These are phyloP conservation scores for Cettia cetti DNA, from an alignment of 2,113 vertebrate genomes.

Conservation along the genomic window DNA sequence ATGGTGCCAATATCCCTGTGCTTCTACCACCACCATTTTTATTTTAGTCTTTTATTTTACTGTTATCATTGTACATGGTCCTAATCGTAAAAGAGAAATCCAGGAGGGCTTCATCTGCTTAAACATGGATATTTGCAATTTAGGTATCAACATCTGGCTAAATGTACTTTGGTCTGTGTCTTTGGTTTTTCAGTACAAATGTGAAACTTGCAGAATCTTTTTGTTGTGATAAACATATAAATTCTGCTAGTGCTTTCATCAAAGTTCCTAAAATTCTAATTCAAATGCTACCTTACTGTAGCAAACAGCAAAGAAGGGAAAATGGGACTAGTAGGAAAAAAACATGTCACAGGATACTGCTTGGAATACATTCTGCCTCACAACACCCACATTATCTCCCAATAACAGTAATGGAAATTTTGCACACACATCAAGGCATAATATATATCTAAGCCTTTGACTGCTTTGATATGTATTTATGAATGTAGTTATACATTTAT, in stretches of 20 bases:
- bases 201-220: not conserved
- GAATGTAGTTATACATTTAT: constrained; percentile 33
- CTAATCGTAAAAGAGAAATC: not conserved
- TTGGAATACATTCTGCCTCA: not conserved
- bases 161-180: not conserved
- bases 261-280: not conserved
- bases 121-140: not conserved
- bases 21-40: not conserved
- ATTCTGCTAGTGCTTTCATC: not conserved
- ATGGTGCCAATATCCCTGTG: not conserved
- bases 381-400: constrained; percentile 27
- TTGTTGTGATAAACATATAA: not conserved
- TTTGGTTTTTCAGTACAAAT: not conserved
- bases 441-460: constrained; percentile 7
- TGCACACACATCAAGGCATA: not conserved
- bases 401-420: constrained; percentile 50
- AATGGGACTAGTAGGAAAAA: not conserved
- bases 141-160: not conserved
- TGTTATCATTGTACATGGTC: not conserved
- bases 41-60: not conserved
- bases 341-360: not conserved
- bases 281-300: not conserved
- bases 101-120: not conserved
- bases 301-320: not conserved
- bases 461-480: constrained; percentile 50